Evolutionary conservation across 1,140 invertebrate genomes (phyloP), one percentile per base, ranked within the genome.

Genomic region (Aphaenogaster ashmeadi): DNA sequence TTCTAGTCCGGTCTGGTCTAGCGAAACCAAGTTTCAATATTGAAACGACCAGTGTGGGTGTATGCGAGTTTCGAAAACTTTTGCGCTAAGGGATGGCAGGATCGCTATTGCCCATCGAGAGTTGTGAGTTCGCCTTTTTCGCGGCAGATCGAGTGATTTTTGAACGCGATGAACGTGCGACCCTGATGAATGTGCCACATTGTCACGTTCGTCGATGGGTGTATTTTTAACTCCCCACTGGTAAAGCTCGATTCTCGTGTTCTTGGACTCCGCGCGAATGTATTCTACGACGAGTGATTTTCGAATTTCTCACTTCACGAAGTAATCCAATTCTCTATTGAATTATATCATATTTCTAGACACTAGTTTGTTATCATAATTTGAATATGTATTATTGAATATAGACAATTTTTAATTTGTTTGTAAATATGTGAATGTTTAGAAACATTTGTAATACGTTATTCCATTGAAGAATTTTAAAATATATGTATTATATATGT

Each of bases 211-310:
- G 86, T 72, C 64, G 88, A 90, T 71, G 86, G 81, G 27, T 67
- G 78, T 92, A 93, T 93, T 93, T 93, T 92, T 92, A 93, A 92
- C 91, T 62, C 78, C 38, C 8, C 54, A 41, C 18, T 58, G 44
- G 44, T 72, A 56, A 27, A 72, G n/a, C 71, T 52, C 52, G 47
- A 56, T 71, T 88, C 67, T 74, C 87, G 44, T 64, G 11, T 54
- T 83, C 41, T 47, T 60, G 4, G 60, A 88, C 44, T 80, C 41
- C 18, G 69, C 7, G 52, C 41, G 54, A 50, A 60, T 47, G 41
- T 18, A 0, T n/a, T 47, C 21, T 7, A 18, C 38, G 18, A 21
- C 27, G 47, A 80, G 15, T 47, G 27, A 44, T 47, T 47, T 50
- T 74, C n/a, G 4, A 21, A 18, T 47, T 47, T 66, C 0, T 3